Evolutionary conservation across 1,140 invertebrate species (phyloP).

Genomic region (Bombyx mandarina): DNA sequence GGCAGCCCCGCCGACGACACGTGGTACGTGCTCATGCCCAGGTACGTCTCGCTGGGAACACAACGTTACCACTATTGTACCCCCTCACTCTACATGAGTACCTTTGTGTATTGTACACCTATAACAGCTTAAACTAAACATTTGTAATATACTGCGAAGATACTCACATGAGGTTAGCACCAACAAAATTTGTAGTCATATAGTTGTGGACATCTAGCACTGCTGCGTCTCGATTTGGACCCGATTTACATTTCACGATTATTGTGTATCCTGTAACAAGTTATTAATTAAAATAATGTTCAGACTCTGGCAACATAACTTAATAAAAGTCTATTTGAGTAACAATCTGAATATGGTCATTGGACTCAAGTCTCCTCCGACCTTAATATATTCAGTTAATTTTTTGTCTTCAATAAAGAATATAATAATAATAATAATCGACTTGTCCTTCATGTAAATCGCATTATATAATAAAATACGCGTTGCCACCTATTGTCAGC

Average conservation of each 20-base stretch:
- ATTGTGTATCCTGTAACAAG: slow-evolving; percentile 50
- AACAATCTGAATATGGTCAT: slow-evolving; percentile 3
- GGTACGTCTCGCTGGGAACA: slow-evolving; percentile 76
- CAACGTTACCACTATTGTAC: slow-evolving; percentile 76
- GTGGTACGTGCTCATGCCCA: too few relatives aligned
- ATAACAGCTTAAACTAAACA: too few relatives aligned
- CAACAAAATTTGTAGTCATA: slow-evolving; percentile 34
- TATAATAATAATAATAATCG: too few relatives aligned
- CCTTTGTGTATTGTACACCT: too few relatives aligned
- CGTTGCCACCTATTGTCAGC: neutral
- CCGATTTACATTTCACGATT: slow-evolving; percentile 47
- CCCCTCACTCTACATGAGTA: slow-evolving; percentile 72
- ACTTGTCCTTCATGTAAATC: neutral
- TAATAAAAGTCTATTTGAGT: too few relatives aligned
- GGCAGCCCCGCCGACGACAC: too few relatives aligned
- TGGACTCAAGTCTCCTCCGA: neutral
- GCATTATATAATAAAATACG: neutral
- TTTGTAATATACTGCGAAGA: too few relatives aligned
- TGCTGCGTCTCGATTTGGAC: slow-evolving; percentile 29
- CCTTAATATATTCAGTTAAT: neutral
- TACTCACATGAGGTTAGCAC: slow-evolving; percentile 52
- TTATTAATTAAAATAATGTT: too few relatives aligned
- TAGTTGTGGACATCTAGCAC: slow-evolving; percentile 33
- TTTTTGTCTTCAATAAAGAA: too few relatives aligned
- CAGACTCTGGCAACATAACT: too few relatives aligned